Conservation (phyloP, 2,888 invertebrate species). For the Hirtodrosophila cameraria region DNA sequence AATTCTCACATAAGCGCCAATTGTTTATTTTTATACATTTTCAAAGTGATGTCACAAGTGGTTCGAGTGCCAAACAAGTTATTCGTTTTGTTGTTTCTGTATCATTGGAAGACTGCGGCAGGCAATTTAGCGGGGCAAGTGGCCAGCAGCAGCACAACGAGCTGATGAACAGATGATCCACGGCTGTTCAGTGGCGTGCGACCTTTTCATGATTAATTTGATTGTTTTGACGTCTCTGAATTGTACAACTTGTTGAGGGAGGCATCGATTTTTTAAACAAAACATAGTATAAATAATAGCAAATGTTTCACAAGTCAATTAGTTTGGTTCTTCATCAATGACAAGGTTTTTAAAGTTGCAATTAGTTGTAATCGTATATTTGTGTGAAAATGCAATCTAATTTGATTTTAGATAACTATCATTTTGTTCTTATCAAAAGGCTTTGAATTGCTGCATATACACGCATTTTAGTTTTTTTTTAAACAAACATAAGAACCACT, state of each 20-base stretch:
- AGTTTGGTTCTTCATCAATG: neutral
- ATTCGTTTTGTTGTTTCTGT: conserved; percentile 23
- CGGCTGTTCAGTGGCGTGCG: conserved; percentile 55
- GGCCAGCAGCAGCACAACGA: conserved; percentile 1
- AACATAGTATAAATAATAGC: neutral
- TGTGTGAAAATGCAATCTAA: too few relatives aligned
- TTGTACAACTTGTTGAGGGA: conserved; percentile 9
- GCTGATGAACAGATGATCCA: neutral
- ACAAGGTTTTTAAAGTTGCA: neutral
- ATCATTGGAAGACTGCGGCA: conserved; percentile 12
- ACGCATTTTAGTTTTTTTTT: too few relatives aligned
- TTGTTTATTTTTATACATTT: conserved; percentile 74
- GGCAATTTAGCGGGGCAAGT: conserved; percentile 5
- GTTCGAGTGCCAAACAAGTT: conserved; percentile 60
- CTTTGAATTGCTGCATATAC: too few relatives aligned
- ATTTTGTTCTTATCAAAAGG: too few relatives aligned
- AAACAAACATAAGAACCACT: too few relatives aligned
- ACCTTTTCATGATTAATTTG: conserved; percentile 54
- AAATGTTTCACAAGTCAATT: conserved; percentile 9
- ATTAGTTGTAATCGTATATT: neutral
- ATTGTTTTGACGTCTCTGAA: conserved; percentile 61
- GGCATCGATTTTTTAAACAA: conserved; percentile 1
- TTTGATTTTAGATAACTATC: too few relatives aligned
- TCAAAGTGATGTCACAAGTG: conserved; percentile 72
- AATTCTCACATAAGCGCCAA: conserved; percentile 35